Base-by-base conservation (phyloP, 2,888 invertebrate species). In the Eristalinus sepulchralis region DNA sequence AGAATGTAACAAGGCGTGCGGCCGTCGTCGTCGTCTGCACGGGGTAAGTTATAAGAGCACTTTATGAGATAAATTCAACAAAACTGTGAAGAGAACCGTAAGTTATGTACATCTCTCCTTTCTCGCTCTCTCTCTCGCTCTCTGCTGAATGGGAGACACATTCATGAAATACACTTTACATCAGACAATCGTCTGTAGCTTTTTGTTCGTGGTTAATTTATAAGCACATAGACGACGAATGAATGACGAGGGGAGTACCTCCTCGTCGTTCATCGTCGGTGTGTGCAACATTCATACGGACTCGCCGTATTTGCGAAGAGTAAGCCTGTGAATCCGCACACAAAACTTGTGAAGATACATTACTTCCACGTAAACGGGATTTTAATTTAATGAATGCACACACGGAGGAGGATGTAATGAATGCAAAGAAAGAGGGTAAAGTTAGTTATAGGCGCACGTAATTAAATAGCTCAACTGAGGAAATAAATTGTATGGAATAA, bases 321-420 rank as follows among this genome's bases (percentile, higher is more conserved):
- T 24, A 47, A 47, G 60, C 47, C 73, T 80, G 72, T 82, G 82
- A 76, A 75, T 60, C 47, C 33, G 13, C 47, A 63, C 75, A 81
- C 81, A 63, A 68, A 47, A 62, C 60, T 67, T 80, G 73, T 80
- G 66, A 62, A 60, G 27, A 53, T 47, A 33, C 34, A 31, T 33
- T 64, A 22, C 31, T 34, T 63, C 31, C 63, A 63, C n/a, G 24
- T 13, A 59, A 55, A 68, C 36, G 62, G 72, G 85, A 82, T 82
- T 78, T 86, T 86, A 86, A 82, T 82, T 78, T 86, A 82, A 86
- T 82, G 85, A 82, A 82, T 86, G 85, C 85, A 78, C 73, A 75
- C 39, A 27, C 27, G 27, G 5, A 27, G 27, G 27, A 27, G 72
- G 36, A 57, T 82, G 72, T 55, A 72, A 85, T 72, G 82, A 76